Evolutionary conservation across 2,113 vertebrate species (phyloP).

Genomic region (Cyprinus carpio): DNA sequence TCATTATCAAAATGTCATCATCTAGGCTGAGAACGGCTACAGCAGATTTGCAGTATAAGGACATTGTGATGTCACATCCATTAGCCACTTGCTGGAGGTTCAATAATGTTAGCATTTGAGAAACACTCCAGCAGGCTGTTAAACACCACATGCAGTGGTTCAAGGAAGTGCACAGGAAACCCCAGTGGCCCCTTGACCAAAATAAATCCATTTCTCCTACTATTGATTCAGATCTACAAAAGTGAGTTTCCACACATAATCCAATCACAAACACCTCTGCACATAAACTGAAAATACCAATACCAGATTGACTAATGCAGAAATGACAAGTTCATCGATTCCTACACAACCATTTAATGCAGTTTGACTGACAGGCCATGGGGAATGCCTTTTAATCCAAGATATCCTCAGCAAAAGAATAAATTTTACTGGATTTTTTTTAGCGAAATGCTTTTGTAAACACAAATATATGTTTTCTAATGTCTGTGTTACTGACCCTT

Average conservation of each 20-base stretch:
- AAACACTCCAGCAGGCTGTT: background rate
- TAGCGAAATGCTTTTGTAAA: background rate
- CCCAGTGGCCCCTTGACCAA: conserved; percentile 26
- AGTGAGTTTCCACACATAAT: conserved; percentile 25
- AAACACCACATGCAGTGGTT: background rate
- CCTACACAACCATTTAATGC: conserved; percentile 25
- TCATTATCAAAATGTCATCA: background rate
- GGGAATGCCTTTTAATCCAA: background rate
- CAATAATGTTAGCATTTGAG: background rate
- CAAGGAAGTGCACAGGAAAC: conserved; percentile 6
- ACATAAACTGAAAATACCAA: conserved; percentile 3
- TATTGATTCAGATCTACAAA: conserved; percentile 16
- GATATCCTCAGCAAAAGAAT: no score
- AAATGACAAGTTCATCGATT: conserved; percentile 41
- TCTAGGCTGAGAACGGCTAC: background rate
- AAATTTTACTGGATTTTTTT: no score
- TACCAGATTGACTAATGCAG: conserved; percentile 23
- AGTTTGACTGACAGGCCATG: conserved; percentile 3
- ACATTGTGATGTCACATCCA: background rate
- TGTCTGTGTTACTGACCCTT: background rate
- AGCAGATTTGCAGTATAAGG: background rate
- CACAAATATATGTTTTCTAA: background rate
- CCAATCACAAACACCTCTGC: conserved; percentile 14
- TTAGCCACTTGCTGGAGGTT: background rate
- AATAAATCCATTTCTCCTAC: background rate